Evolutionary conservation across 2,113 vertebrate genomes (phyloP).

Genomic region (Rattus rattus): DNA sequence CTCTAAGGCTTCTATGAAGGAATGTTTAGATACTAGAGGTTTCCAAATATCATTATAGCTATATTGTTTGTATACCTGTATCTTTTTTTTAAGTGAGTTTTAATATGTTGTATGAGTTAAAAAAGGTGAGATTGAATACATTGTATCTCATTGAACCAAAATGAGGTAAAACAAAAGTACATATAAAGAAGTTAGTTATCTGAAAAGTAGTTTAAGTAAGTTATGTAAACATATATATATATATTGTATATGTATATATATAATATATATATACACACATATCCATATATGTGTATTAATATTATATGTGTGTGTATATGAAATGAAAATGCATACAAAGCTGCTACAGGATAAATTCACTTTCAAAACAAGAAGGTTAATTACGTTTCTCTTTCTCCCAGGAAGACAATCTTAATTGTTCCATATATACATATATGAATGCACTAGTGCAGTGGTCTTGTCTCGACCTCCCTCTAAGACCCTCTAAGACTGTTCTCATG

Average conservation of each 20-base stretch:
- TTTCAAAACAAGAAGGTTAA: no score
- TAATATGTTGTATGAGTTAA: neutral
- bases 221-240: neutral
- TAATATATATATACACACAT: no score
- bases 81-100: neutral
- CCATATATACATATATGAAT: neutral
- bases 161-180: neutral
- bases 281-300: no score
- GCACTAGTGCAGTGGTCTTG: no score
- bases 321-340: no score
- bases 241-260: neutral
- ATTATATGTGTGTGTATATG: no score
- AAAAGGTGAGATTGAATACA: neutral
- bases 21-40: neutral
- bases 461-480: no score
- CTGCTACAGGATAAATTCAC: no score
- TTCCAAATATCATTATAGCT: neutral
- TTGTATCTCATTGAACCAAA: constrained; percentile 25
- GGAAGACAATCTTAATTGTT: no score
- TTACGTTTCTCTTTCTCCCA: no score
- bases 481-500: no score
- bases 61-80: neutral
- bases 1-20: constrained; percentile 30
- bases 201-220: neutral
- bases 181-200: neutral